These are phyloP conservation scores for Plusia festucae DNA, from an alignment of 2,888 invertebrate species.

Conservation along the genomic window DNA sequence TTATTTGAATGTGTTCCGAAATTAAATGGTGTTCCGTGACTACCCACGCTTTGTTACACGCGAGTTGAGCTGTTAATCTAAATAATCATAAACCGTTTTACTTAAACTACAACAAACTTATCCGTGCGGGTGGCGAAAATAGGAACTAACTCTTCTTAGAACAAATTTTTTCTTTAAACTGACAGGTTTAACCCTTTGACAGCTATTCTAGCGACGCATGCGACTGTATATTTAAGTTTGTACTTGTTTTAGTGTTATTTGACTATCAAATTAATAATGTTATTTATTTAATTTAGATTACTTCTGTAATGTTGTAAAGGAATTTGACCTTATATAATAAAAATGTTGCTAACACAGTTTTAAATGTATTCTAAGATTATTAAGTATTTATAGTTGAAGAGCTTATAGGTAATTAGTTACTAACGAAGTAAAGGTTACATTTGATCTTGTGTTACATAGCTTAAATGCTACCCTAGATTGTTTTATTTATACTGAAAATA, in stretches of 20 bases:
- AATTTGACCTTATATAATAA: constrained; percentile 20
- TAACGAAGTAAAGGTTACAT: not conserved
- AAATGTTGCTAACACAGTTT: not conserved
- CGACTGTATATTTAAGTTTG: not conserved
- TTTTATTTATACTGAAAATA: no score
- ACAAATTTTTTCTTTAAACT: not conserved
- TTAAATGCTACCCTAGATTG: no score
- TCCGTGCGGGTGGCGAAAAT: not conserved
- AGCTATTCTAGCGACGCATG: not conserved
- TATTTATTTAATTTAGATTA: constrained; percentile 17
- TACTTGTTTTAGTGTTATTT: constrained; percentile 18
- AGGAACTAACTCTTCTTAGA: not conserved
- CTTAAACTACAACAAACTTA: constrained; percentile 2
- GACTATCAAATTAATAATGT: constrained; percentile 27
- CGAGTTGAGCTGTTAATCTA: constrained; percentile 44
- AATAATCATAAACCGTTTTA: constrained; percentile 39
- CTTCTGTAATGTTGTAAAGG: constrained; percentile 10
- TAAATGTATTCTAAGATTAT: not conserved
- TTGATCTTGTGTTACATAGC: no score
- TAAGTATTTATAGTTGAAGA: no score
- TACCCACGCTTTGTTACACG: constrained; percentile 38
- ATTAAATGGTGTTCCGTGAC: constrained; percentile 32
- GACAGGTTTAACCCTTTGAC: not conserved
- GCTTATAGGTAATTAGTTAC: not conserved
- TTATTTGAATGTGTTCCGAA: constrained; percentile 43